Conservation (phyloP, 2,888 invertebrate genomes). For the Sericinus montela region DNA sequence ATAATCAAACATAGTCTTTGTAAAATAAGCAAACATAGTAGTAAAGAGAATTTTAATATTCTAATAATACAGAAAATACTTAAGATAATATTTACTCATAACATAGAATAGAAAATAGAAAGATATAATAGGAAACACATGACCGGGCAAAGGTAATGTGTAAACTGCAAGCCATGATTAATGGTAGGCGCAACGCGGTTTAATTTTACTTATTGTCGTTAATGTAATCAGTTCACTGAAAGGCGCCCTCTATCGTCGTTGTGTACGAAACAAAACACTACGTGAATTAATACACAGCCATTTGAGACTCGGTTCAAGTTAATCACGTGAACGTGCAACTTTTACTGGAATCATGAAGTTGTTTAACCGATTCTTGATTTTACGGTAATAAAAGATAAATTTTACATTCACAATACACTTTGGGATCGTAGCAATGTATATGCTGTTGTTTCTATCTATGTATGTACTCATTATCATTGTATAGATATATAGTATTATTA, state of each 20-base stretch:
- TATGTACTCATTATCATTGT: no score
- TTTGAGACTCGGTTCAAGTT: constrained; percentile 30
- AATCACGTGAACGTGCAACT: constrained; percentile 40
- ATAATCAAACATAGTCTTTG: no score
- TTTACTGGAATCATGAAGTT: constrained; percentile 25
- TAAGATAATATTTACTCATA: no score
- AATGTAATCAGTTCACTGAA: constrained; percentile 42
- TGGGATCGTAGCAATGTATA: no score
- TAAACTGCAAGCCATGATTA: constrained; percentile 47
- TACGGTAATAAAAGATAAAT: constrained; percentile 1
- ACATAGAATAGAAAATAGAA: background rate
- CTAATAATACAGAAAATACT: no score
- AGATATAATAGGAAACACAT: constrained; percentile 2
- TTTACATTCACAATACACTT: no score
- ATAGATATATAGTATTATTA: no score
- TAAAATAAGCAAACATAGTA: no score
- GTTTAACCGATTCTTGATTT: constrained; percentile 21
- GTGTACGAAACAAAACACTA: constrained; percentile 26
- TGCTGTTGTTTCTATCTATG: no score
- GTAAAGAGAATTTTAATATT: no score
- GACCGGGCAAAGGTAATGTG: constrained; percentile 20
- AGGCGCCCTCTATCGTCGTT: constrained; percentile 23
- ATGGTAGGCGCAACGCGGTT: constrained; percentile 36
- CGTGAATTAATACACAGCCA: constrained; percentile 16
- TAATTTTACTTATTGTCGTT: constrained; percentile 58